These are phyloP conservation scores for Lepilemur ruficaudatus DNA, from an alignment of 2,797 vertebrate genomes.

Conservation along the genomic window DNA sequence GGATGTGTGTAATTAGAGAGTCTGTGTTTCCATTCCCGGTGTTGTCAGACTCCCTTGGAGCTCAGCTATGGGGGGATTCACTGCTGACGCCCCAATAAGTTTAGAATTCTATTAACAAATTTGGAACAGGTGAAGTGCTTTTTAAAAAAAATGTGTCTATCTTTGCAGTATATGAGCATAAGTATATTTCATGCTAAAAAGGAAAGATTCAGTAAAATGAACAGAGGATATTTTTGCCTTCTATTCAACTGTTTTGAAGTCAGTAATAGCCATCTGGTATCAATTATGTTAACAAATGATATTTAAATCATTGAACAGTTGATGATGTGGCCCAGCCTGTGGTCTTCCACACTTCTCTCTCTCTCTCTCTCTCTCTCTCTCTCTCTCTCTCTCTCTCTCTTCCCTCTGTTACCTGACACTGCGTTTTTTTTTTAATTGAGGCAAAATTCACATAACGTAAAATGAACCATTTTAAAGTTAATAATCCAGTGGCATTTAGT, in stretches of 20 bases:
- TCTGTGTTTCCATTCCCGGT: background rate
- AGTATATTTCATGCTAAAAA: background rate
- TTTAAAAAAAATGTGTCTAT: background rate
- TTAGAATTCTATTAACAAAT: background rate
- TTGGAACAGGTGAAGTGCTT: background rate
- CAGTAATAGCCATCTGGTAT: background rate
- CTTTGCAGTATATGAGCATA: background rate
- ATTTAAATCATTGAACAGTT: background rate
- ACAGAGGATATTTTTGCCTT: background rate
- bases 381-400: background rate
- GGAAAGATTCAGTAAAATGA: background rate
- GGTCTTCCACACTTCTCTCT: background rate
- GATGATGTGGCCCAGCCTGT: background rate
- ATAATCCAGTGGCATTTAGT: background rate
- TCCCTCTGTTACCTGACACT: background rate
- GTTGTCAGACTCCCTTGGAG: background rate
- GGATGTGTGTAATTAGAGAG: background rate
- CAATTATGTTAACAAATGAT: background rate
- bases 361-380: background rate
- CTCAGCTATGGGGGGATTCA: background rate
- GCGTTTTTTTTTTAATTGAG: background rate
- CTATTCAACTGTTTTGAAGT: background rate
- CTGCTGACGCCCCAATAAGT: background rate
- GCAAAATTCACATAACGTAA: background rate
- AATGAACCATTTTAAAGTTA: background rate